These are phyloP conservation scores for Raja brachyura DNA, from an alignment of 2,113 vertebrate genomes.

Conservation along the genomic window DNA sequence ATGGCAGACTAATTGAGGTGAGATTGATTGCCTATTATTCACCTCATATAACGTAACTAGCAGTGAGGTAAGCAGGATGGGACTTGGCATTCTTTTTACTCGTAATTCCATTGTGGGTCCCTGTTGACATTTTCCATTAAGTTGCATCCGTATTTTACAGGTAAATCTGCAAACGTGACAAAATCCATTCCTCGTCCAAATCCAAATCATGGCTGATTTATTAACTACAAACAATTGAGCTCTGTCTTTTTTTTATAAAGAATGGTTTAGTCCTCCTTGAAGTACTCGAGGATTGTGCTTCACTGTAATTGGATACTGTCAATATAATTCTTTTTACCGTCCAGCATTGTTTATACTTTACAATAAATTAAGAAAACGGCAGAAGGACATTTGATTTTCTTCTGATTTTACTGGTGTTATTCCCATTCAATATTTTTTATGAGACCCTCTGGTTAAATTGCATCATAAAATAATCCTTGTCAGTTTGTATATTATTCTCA, in stretches of 20 bases:
- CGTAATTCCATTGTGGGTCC: background rate
- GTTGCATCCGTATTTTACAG: background rate
- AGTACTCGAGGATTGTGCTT: background rate
- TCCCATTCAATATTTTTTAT: conserved; percentile 33
- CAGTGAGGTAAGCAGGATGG: background rate
- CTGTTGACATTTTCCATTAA: background rate
- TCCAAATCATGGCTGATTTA: background rate
- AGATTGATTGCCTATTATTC: background rate
- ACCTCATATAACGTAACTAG: background rate
- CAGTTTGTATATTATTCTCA: conserved; percentile 17
- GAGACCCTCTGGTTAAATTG: background rate
- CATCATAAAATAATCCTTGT: background rate
- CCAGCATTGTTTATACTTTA: background rate
- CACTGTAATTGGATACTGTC: background rate
- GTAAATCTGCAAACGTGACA: background rate
- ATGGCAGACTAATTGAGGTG: background rate
- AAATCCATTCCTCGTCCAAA: background rate
- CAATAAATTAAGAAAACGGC: conserved; percentile 9
- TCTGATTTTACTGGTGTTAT: background rate
- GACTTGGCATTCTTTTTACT: background rate
- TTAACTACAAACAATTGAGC: background rate
- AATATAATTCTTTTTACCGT: background rate
- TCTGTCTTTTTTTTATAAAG: background rate
- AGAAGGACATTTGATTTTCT: conserved; percentile 34
- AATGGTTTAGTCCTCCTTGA: background rate